Conservation (phyloP, 2,113 vertebrate genomes). For the Colius striatus region DNA sequence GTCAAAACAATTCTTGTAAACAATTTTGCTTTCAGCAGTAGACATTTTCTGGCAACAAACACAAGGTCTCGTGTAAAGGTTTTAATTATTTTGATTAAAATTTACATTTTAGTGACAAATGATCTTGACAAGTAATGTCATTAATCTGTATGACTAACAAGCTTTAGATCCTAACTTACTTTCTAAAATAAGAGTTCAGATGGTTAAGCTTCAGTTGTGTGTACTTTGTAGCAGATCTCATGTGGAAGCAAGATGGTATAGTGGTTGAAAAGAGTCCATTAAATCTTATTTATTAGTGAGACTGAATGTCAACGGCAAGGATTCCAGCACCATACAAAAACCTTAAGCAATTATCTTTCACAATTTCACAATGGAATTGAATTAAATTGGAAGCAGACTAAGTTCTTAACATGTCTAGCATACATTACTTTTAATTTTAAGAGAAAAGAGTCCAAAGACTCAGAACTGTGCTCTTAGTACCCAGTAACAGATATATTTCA, state of each 20-base stretch:
- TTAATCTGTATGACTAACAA: background rate
- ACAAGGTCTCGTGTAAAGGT: background rate
- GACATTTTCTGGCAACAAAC: background rate
- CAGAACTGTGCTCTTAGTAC: background rate
- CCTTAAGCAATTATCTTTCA: background rate
- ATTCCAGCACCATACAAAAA: background rate
- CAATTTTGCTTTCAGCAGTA: background rate
- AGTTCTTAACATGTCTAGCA: background rate
- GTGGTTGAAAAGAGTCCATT: background rate
- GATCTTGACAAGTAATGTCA: background rate
- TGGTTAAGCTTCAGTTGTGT: background rate
- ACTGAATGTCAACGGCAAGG: background rate
- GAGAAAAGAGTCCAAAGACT: background rate
- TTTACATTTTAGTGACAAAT: background rate
- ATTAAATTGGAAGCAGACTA: background rate
- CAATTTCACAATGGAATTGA: background rate
- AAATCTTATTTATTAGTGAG: background rate
- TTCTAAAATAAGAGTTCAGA: background rate
- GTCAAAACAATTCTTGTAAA: background rate
- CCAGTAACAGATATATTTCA: background rate
- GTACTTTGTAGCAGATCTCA: background rate
- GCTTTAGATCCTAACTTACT: background rate
- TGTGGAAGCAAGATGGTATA: background rate
- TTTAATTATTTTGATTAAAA: slow-evolving; percentile 5
- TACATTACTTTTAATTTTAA: background rate